Conservation (phyloP, 92 coral and sea anemone species). For the Palythoa grandis region DNA sequence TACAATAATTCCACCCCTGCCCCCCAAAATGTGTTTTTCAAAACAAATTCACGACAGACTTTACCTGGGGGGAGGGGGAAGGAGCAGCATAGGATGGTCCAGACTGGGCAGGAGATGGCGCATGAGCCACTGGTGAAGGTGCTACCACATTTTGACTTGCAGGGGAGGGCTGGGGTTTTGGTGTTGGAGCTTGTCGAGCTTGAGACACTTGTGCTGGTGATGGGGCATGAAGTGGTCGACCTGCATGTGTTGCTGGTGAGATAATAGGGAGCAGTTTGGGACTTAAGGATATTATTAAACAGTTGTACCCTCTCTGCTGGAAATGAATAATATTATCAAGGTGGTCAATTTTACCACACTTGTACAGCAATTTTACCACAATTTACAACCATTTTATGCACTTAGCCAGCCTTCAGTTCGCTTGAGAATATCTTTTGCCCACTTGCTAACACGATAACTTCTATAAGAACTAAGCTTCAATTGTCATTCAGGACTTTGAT, state of each 20-base stretch:
- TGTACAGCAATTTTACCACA: too few relatives aligned
- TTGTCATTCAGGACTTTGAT: too few relatives aligned
- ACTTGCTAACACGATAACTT: too few relatives aligned
- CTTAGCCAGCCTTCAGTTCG: too few relatives aligned
- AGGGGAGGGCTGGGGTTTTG: conserved; percentile 81
- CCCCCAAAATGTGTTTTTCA: background rate
- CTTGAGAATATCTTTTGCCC: too few relatives aligned
- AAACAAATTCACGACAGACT: background rate
- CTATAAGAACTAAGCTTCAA: too few relatives aligned
- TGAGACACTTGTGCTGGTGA: conserved; percentile 26
- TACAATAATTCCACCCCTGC: background rate
- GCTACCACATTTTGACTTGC: conserved; percentile 72
- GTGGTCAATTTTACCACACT: too few relatives aligned
- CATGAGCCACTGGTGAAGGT: conserved; percentile 89
- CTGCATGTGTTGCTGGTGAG: conserved; percentile 16
- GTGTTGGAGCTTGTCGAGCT: conserved; percentile 58
- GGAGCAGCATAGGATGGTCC: conserved; percentile 20
- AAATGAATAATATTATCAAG: too few relatives aligned
- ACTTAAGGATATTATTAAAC: too few relatives aligned
- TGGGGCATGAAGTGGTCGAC: conserved; percentile 7
- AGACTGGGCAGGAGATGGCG: conserved; percentile 81
- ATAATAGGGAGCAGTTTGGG: background rate
- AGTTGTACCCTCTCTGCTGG: too few relatives aligned
- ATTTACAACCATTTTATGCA: too few relatives aligned
- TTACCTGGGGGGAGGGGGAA: conserved; percentile 42